phyloP scores from a whole-genome alignment of 1,140 invertebrate genomes.

The Thaumetopoea pityocampa region DNA sequence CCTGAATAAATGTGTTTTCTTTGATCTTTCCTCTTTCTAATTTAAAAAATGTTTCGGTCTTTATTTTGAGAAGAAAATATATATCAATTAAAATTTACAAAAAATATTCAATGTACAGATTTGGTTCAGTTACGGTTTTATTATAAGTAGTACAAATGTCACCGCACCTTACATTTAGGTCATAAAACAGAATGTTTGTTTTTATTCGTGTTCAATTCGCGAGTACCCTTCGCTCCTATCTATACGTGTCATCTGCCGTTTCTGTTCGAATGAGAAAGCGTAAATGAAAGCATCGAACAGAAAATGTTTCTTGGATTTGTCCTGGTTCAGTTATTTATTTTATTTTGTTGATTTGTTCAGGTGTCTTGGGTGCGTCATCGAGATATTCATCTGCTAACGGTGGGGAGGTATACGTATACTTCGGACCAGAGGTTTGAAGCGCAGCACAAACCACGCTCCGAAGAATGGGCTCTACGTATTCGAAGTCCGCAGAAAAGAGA shows the following conservation, averaged over 20 bases:
- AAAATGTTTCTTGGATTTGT: constrained; percentile 7
- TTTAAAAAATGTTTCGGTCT: too few species aligned
- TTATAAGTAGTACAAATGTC: too few species aligned
- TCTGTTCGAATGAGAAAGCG: constrained; percentile 5
- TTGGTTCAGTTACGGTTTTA: too few species aligned
- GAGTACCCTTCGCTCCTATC: constrained; percentile 12
- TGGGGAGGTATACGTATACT: constrained; percentile 90
- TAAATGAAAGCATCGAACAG: constrained; percentile 2
- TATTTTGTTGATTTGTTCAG: constrained; percentile 59
- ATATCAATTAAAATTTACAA: too few species aligned
- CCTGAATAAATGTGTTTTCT: too few species aligned
- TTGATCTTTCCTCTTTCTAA: too few species aligned
- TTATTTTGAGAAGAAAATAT: too few species aligned
- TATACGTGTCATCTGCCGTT: constrained; percentile 15
- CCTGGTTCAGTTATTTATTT: constrained; percentile 4
- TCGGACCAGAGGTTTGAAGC: constrained; percentile 89
- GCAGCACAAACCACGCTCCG: constrained; percentile 84
- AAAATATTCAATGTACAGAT: too few species aligned
- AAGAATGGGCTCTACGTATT: constrained; percentile 85
- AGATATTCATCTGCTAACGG: constrained; percentile 90
- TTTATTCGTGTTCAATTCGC: constrained; percentile 9
- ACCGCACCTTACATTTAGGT: neutral
- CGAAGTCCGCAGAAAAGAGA: constrained; percentile 81
- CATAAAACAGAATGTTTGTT: constrained; percentile 10
- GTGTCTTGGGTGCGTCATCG: constrained; percentile 93